Evolutionary conservation across 2,888 invertebrate species (phyloP).

Genomic region (Drosophila lutescens): DNA sequence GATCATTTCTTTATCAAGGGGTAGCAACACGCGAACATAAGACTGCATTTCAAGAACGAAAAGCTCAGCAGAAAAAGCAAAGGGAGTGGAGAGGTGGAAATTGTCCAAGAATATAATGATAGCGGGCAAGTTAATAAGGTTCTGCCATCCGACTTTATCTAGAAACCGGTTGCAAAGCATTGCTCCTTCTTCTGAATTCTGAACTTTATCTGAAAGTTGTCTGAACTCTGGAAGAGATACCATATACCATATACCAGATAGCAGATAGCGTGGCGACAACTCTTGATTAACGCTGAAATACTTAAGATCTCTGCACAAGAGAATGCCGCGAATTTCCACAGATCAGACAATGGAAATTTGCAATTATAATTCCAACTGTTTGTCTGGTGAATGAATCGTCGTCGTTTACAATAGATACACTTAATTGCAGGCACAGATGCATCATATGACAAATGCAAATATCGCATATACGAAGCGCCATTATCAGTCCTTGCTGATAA

Average conservation of each 20-base stretch:
- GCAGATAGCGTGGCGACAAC: constrained; percentile 4
- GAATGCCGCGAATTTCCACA: constrained; percentile 1
- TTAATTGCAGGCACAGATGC: constrained; percentile 8
- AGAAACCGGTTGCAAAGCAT: constrained; percentile 6
- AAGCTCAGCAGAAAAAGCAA: constrained; percentile 19
- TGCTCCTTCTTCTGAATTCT: constrained; percentile 4
- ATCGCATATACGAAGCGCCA: not conserved
- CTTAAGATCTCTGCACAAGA: constrained; percentile 8
- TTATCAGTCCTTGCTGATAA: constrained; percentile 25
- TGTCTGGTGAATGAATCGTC: constrained; percentile 14
- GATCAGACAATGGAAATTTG: constrained; percentile 18
- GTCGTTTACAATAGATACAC: constrained; percentile 12
- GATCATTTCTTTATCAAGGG: not conserved
- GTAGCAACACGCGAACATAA: not conserved
- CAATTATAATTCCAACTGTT: constrained; percentile 14
- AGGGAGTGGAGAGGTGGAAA: not conserved
- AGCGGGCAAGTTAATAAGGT: constrained; percentile 3
- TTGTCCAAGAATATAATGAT: constrained; percentile 1
- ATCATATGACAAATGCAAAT: constrained; percentile 33
- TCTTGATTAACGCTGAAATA: constrained; percentile 2
- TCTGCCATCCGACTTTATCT: constrained; percentile 18
- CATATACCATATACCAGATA: constrained; percentile 5
- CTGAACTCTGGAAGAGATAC: constrained; percentile 18
- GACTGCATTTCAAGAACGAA: constrained; percentile 21
- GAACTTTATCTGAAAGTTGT: constrained; percentile 28